Percentiles rank a stretch among this genome's conserved stretches.
phyloP scores from a whole-genome alignment of 2,797 vertebrate genomes.

The Acanthis flammea region DNA sequence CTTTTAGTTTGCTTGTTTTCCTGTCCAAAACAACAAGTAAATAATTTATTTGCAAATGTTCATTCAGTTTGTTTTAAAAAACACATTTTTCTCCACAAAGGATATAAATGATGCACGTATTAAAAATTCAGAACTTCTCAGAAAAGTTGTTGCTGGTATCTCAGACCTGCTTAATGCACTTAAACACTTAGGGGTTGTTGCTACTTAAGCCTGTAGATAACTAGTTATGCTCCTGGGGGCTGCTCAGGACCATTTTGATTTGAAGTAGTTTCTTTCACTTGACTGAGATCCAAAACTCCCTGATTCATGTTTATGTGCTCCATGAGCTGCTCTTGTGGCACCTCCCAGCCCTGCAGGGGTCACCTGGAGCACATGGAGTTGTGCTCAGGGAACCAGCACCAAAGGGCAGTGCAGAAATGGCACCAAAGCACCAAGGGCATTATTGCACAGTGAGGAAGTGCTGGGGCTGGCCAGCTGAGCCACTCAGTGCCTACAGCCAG shows the following conservation, averaged over 20 bases:
- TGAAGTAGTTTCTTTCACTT: neutral
- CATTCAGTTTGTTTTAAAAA: neutral
- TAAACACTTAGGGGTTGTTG: neutral
- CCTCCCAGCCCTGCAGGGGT: neutral
- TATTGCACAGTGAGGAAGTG: neutral
- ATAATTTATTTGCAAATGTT: neutral
- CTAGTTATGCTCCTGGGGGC: neutral
- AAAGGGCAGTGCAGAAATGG: neutral
- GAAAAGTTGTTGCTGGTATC: neutral
- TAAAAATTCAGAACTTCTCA: neutral
- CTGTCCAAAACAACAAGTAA: neutral
- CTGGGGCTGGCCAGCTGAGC: neutral
- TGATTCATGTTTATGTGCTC: neutral
- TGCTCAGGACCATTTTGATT: neutral
- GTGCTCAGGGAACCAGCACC: neutral
- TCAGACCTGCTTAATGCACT: neutral
- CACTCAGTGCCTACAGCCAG: neutral
- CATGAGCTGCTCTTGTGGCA: neutral
- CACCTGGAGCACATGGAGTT: accelerated
- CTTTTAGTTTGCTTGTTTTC: neutral
- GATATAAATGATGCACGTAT: neutral
- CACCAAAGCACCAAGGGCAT: neutral
- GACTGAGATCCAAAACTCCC: neutral
- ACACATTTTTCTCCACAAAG: neutral
- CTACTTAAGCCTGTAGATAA: neutral